Percentiles rank a stretch among this genome's conserved stretches.
These are phyloP conservation scores for Lepus oiostolus DNA, from an alignment of 2,797 vertebrate genomes.

Conservation along the genomic window DNA sequence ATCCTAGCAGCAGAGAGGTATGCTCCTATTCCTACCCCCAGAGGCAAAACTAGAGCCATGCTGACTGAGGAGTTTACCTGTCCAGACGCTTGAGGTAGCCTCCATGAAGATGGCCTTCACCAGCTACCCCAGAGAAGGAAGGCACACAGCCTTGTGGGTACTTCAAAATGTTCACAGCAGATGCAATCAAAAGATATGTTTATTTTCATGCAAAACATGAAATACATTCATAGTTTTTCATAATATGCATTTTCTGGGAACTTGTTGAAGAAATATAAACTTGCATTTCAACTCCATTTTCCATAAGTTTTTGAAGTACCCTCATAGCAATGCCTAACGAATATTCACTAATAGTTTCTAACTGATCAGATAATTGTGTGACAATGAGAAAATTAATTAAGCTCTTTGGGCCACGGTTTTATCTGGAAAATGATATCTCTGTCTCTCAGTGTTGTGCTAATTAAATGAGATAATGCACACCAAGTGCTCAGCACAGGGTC, in stretches of 20 bases:
- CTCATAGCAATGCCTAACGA: not conserved
- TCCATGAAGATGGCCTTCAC: not conserved
- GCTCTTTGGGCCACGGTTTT: not conserved
- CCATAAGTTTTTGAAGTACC: too few relatives aligned
- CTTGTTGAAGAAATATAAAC: too few relatives aligned
- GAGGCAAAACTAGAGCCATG: not conserved
- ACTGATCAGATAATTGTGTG: not conserved
- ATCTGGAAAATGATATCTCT: not conserved
- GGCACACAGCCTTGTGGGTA: rapidly evolving
- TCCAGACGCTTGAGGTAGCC: not conserved
- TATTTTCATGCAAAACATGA: too few relatives aligned
- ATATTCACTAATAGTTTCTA: not conserved
- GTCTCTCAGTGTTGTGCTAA: not conserved
- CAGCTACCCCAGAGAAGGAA: rapidly evolving
- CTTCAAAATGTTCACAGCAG: too few relatives aligned
- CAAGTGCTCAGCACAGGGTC: not conserved
- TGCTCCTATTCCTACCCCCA: not conserved
- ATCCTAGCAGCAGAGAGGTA: not conserved
- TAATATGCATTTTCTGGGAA: too few relatives aligned
- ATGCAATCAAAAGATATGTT: too few relatives aligned
- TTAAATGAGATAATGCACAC: not conserved
- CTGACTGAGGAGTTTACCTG: not conserved
- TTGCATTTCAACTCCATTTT: too few relatives aligned
- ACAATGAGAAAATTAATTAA: conserved; percentile 20
- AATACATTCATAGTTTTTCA: too few relatives aligned